phyloP scores from a whole-genome alignment of 1,140 invertebrate genomes.

The Piezodorus guildinii region DNA sequence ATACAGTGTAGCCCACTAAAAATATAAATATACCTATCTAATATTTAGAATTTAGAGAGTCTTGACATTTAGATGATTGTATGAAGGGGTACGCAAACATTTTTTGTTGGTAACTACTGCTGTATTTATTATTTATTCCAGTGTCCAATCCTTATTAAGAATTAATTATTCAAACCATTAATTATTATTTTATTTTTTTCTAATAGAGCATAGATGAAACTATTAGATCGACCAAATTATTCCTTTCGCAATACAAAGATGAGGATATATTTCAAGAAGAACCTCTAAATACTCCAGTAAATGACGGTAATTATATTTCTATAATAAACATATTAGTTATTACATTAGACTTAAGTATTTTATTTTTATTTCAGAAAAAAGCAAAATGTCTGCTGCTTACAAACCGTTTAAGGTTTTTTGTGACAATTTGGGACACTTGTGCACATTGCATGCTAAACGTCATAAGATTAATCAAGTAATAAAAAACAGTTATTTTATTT shows the following conservation, averaged over 20 bases:
- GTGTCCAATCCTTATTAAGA: no score
- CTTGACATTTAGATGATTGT: no score
- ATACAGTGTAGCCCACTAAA: no score
- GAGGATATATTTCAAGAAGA: not conserved
- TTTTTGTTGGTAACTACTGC: no score
- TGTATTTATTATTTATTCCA: no score
- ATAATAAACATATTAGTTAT: not conserved
- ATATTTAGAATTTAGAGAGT: no score
- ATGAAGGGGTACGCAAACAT: no score
- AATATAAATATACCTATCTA: no score
- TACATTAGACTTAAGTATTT: not conserved
- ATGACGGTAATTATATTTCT: not conserved
- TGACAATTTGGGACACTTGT: not conserved
- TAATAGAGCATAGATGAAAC: not conserved
- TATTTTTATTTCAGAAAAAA: not conserved
- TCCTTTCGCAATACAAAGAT: not conserved
- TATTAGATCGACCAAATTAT: not conserved
- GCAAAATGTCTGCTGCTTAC: not conserved
- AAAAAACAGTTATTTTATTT: no score
- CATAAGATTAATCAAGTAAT: no score
- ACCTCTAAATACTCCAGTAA: not conserved
- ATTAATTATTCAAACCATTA: no score
- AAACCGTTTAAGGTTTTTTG: not conserved
- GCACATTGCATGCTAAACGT: not conserved
- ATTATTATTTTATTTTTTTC: no score